A percentile compares a stretch with the other conserved stretches of the same genome.
These are phyloP conservation scores for Chrysaora quinquecirrha DNA, from an alignment of 30 jellyfish, hydroid and myxozoan species.

Conservation along the genomic window DNA sequence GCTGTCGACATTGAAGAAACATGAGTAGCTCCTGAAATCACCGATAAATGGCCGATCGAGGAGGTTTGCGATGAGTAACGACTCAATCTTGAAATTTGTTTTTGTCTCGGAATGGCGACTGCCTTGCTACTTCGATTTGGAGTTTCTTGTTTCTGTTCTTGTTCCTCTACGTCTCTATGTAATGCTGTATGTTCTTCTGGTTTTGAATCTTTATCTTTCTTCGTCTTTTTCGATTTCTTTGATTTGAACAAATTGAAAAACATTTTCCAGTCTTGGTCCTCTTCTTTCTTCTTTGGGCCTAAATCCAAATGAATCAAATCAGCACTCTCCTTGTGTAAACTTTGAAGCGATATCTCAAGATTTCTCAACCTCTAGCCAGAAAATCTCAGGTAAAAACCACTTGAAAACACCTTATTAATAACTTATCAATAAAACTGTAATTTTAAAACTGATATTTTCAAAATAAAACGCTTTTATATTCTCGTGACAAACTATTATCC, in stretches of 20 bases:
- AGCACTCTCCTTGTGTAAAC: too few species aligned
- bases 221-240: neutral
- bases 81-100: constrained; percentile 14
- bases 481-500: too few species aligned
- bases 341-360: too few species aligned
- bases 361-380: too few species aligned
- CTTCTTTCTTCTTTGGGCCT: too few species aligned
- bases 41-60: constrained; percentile 48
- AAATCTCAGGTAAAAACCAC: too few species aligned
- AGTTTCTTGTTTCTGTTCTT: neutral
- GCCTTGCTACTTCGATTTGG: neutral
- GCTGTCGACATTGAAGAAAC: constrained; percentile 18
- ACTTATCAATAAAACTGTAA: too few species aligned
- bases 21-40: constrained; percentile 33
- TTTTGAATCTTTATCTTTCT: neutral
- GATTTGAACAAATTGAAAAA: constrained; percentile 18
- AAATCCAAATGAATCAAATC: too few species aligned
- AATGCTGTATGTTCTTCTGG: neutral
- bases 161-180: neutral
- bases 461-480: too few species aligned
- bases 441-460: too few species aligned
- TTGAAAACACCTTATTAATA: too few species aligned
- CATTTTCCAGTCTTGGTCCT: too few species aligned
- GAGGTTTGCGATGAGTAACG: constrained; percentile 43
- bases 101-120: neutral